Evolutionary conservation across 2,888 invertebrate species (phyloP).

Genomic region (Machimus rusticus): DNA sequence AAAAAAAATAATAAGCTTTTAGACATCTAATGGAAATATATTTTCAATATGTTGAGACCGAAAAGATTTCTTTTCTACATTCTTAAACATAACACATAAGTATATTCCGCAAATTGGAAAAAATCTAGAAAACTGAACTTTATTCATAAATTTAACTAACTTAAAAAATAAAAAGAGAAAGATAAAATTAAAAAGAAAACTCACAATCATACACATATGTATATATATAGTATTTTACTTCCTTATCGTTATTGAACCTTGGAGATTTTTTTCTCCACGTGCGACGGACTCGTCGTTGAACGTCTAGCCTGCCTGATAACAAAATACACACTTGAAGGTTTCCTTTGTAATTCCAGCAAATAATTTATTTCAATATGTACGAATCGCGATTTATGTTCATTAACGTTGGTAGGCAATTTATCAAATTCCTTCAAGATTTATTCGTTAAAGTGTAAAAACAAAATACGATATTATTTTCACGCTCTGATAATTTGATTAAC

Average conservation of each 20-base stretch:
- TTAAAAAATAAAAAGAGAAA: neutral
- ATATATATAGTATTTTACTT: neutral
- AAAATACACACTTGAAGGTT: neutral
- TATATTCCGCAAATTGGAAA: neutral
- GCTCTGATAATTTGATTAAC: neutral
- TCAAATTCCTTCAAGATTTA: neutral
- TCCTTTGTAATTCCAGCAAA: neutral
- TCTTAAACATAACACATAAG: no score
- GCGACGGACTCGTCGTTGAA: neutral
- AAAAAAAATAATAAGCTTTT: no score
- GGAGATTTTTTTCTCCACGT: neutral
- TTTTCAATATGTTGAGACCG: neutral
- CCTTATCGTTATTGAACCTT: neutral
- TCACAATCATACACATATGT: neutral
- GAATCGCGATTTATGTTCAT: neutral
- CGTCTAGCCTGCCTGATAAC: neutral
- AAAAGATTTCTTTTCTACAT: no score
- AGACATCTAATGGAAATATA: no score
- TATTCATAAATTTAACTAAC: neutral
- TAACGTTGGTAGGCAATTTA: neutral
- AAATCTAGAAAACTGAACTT: neutral
- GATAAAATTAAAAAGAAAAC: neutral
- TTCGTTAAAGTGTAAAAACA: neutral
- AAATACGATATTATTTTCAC: neutral
- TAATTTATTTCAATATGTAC: neutral